Percentiles rank a stretch among this genome's conserved stretches.
Conservation (phyloP, 2,888 invertebrate genomes). For the Seladonia tumulorum region DNA sequence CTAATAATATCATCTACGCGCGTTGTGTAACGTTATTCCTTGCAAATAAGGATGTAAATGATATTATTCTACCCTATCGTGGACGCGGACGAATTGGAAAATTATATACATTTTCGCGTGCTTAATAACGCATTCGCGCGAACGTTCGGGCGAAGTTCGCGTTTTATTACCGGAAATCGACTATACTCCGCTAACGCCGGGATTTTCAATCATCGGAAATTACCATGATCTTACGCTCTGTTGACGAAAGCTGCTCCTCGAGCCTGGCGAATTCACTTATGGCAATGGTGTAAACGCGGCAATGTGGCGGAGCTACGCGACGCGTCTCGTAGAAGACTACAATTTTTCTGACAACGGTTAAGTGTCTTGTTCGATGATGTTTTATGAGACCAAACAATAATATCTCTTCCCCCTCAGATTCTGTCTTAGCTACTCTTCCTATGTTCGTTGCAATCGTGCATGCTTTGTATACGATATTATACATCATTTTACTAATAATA, state of each 20-base stretch:
- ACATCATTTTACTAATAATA: no score
- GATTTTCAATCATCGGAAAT: background rate
- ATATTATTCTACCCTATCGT: slow-evolving; percentile 16
- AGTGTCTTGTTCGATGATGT: background rate
- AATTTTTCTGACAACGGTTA: no score
- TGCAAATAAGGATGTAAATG: slow-evolving; percentile 58
- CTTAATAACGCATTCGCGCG: slow-evolving; percentile 29
- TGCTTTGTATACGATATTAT: no score
- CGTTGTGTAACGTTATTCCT: slow-evolving; percentile 67
- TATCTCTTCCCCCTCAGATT: background rate
- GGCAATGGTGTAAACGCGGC: background rate
- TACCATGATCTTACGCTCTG: background rate
- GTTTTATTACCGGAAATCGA: slow-evolving; percentile 19
- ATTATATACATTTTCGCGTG: slow-evolving; percentile 15
- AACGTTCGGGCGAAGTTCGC: background rate
- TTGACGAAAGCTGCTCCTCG: background rate
- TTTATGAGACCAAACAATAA: background rate
- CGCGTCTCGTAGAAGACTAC: background rate
- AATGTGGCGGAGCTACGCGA: background rate
- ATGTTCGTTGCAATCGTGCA: no score
- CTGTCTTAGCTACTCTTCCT: no score
- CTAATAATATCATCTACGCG: slow-evolving; percentile 70
- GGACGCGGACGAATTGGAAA: slow-evolving; percentile 14
- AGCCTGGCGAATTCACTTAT: background rate
- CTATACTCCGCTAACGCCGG: background rate